phyloP scores from a whole-genome alignment of 1,140 invertebrate genomes.

The Acromyrmex echinatior region DNA sequence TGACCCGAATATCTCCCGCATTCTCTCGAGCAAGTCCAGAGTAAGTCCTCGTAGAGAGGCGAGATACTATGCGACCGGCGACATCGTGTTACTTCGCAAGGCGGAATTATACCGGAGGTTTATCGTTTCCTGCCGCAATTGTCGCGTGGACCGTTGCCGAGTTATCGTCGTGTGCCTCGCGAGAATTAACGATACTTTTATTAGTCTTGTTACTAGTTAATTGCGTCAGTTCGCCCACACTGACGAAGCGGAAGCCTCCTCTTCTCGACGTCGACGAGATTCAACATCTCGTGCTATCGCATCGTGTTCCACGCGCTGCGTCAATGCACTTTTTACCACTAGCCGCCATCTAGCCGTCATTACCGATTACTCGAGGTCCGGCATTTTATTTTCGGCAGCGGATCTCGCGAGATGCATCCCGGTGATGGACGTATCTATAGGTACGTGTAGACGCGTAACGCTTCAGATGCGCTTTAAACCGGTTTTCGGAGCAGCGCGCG shows the following conservation, averaged over 20 bases:
- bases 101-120: constrained; percentile 64
- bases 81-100: neutral
- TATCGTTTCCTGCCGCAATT: constrained; percentile 77
- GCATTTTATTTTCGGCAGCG: constrained; percentile 10
- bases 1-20: constrained; percentile 52
- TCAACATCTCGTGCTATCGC: neutral
- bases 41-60: neutral
- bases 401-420: constrained; percentile 57
- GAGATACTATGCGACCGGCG: neutral
- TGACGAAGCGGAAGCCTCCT: constrained; percentile 60
- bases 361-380: constrained; percentile 47
- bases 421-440: constrained; percentile 11
- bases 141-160: constrained; percentile 71
- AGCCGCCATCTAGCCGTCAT: constrained; percentile 25
- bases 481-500: constrained; percentile 71
- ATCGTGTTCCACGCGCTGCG: no score
- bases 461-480: constrained; percentile 69
- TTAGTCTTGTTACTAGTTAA: constrained; percentile 79
- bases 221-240: constrained; percentile 79
- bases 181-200: constrained; percentile 83
- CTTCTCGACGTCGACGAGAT: neutral
- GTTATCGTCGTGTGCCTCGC: constrained; percentile 29
- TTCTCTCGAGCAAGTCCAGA: constrained; percentile 35
- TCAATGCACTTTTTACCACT: neutral
- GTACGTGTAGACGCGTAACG: constrained; percentile 47